Evolutionary conservation across 2,797 vertebrate genomes (phyloP), one percentile per base, ranked within the genome.

Genomic region (Echeneis naucrates): DNA sequence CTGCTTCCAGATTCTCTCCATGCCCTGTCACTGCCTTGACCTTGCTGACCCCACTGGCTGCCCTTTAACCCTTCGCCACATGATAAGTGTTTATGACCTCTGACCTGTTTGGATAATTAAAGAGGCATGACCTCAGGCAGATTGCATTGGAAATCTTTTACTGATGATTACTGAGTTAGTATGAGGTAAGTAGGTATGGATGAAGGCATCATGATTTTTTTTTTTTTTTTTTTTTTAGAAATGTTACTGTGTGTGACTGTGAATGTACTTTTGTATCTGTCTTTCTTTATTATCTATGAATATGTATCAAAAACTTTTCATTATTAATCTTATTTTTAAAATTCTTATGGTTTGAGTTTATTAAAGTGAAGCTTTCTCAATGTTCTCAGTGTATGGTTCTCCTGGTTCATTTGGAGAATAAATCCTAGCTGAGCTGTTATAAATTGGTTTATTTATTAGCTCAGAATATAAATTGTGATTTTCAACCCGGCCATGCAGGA

Each of bases 51-150:
- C 52, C 3, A 8, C 65, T 11, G 47, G 71, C 76, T 88, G 89
- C 69, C 91, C 92, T 91, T 58, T 93, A 87, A 92, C 86, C 88
- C 75, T 51, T 71, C 53, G 13, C 77, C 80, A 90, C 89, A 90
- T 92, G 88, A 91, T 91, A 90, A 92, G 90, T 92, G 89, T 89
- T 84, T 91, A 86, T 87, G 88, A 92, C 87, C 90, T 90, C 51
- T 93, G 88, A 91, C 89, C 92, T 80, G 72, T 87, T 87, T 89
- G 86, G 88, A 93, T 93, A 92, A 93, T 93, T 92, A 93, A 92
- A 91, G 85, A 85, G 89, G 84, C 80, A 65, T 74, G 82, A 89
- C 91, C 89, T 88, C 72, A 2, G 68, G 85, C 72, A 80, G 77
- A 84, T 77, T 68, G 81, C 81, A 91, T 88, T 82, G 86, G 75